These are phyloP conservation scores for Eurois occulta DNA, from an alignment of 2,888 invertebrate species.

Conservation along the genomic window DNA sequence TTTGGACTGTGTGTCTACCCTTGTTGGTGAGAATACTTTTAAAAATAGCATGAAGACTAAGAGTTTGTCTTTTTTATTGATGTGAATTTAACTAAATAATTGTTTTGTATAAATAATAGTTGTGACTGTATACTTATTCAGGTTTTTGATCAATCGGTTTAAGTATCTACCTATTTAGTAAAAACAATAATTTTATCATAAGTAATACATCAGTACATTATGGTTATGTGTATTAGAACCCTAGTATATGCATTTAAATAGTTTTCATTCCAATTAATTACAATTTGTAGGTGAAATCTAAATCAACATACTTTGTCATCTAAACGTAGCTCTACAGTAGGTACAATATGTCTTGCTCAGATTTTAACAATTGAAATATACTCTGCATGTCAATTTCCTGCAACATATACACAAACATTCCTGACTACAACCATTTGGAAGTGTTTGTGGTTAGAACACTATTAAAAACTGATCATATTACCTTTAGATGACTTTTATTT, in stretches of 20 bases:
- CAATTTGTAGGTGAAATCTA: constrained; percentile 48
- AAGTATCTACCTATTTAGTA: constrained; percentile 25
- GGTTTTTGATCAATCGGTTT: constrained; percentile 23
- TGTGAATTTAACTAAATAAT: constrained; percentile 24
- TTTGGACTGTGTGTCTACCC: constrained; percentile 2
- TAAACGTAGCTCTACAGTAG: constrained; percentile 27
- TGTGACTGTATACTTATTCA: constrained; percentile 34
- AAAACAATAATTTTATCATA: constrained; percentile 19
- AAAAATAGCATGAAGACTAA: constrained; percentile 9
- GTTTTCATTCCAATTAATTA: constrained; percentile 66
- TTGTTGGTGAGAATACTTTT: constrained; percentile 19
- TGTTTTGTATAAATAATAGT: constrained; percentile 20
- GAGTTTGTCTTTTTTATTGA: constrained; percentile 18
- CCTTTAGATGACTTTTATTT: constrained; percentile 11
- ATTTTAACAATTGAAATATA: constrained; percentile 1
- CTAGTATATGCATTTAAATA: constrained; percentile 66
- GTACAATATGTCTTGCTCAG: constrained; percentile 14
- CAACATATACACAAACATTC: too few species aligned
- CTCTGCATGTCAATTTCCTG: constrained; percentile 40
- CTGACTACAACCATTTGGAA: constrained; percentile 30
- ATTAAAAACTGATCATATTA: constrained; percentile 38
- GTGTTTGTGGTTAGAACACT: constrained; percentile 14
- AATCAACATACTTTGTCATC: constrained; percentile 38
- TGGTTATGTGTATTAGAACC: constrained; percentile 51
- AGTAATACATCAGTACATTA: constrained; percentile 38